These are phyloP conservation scores for Aleiodes testaceus DNA, from an alignment of 2,888 invertebrate genomes.

Conservation along the genomic window DNA sequence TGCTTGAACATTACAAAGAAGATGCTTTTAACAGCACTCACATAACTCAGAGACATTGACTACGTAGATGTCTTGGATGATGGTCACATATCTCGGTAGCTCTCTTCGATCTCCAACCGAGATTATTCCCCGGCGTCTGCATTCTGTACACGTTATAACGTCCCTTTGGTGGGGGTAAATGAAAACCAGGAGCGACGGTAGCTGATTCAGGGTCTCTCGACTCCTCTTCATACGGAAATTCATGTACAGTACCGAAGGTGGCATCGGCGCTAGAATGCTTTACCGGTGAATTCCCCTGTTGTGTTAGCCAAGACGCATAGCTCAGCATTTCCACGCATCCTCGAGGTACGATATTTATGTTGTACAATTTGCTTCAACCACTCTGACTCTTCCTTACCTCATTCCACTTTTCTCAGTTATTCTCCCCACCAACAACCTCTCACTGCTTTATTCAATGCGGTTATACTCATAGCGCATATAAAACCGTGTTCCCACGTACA, in stretches of 20 bases:
- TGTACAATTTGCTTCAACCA: slow-evolving; percentile 53
- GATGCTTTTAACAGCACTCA: slow-evolving; percentile 10
- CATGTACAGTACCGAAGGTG: slow-evolving; percentile 17
- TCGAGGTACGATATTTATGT: slow-evolving; percentile 49
- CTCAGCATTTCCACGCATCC: slow-evolving; percentile 49
- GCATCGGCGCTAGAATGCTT: slow-evolving; percentile 46
- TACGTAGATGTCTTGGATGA: slow-evolving; percentile 37
- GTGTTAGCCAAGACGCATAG: slow-evolving; percentile 49
- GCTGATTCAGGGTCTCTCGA: slow-evolving; percentile 10
- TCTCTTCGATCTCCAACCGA: slow-evolving; percentile 48
- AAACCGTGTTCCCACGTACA: slow-evolving; percentile 48
- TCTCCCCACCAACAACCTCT: not conserved
- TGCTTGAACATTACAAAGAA: slow-evolving; percentile 2
- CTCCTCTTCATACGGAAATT: not conserved
- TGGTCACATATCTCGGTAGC: slow-evolving; percentile 38
- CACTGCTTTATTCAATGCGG: slow-evolving; percentile 20
- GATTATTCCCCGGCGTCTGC: slow-evolving; percentile 44
- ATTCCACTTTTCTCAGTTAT: not conserved
- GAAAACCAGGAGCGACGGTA: slow-evolving; percentile 36
- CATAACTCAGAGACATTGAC: slow-evolving; percentile 34
- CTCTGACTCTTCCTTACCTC: slow-evolving; percentile 17
- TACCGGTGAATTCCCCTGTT: slow-evolving; percentile 49
- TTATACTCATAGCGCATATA: slow-evolving; percentile 26
- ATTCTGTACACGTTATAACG: slow-evolving; percentile 27
- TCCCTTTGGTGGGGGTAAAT: slow-evolving; percentile 33